Evolutionary conservation across 1,140 invertebrate species (phyloP), one percentile per base, ranked within the genome.

Genomic region (Drosophila quadrilineata): DNA sequence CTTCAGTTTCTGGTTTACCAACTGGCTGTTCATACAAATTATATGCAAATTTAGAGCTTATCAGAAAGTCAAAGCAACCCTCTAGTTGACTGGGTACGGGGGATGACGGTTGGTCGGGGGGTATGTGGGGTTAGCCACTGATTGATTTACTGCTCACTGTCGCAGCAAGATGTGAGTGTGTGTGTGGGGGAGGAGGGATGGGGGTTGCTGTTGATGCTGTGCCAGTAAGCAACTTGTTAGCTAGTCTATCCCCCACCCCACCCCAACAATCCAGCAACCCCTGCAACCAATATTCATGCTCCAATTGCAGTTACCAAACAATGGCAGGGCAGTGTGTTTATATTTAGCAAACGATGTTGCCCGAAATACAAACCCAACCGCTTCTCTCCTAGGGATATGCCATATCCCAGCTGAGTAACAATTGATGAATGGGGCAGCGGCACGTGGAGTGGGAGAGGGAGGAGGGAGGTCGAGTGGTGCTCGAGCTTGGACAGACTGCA

Each of bases 301-400:
- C 77, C 77, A 84, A 84, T 84, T 85, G 79, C 73, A 84, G 64
- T 60, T 17, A 6, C 52, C 84, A 85, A 84, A 84, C 79, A 84
- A 84, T 67, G 77, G 56, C 60, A 64, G 75, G 56, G 31, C 56
- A 17, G 28, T 74, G 58, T 72, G 77, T 84, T 85, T 84, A 84
- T 85, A 77, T 85, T 84, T 85, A 84, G 70, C 77, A 84, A 77
- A 77, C 64, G 63, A 67, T 72, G 63, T 57, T 60, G 26, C 24
- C 26, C 43, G 17, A 71, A 70, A 64, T 31, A 19, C 60, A 38
- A 9, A 9, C 12, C 19, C 26, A 22, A 6, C 9, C 24, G 3
- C 6, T n/a, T 16, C 29, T 8, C 10, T 14, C 17, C 31, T 14
- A 33, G 21, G 0, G 45, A n/a, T n/a, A n/a, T n/a, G n/a, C n/a